Evolutionary conservation across 2,888 invertebrate genomes (phyloP), one percentile per base, ranked within the genome.

Genomic region (Caenorhabditis macrosperma): DNA sequence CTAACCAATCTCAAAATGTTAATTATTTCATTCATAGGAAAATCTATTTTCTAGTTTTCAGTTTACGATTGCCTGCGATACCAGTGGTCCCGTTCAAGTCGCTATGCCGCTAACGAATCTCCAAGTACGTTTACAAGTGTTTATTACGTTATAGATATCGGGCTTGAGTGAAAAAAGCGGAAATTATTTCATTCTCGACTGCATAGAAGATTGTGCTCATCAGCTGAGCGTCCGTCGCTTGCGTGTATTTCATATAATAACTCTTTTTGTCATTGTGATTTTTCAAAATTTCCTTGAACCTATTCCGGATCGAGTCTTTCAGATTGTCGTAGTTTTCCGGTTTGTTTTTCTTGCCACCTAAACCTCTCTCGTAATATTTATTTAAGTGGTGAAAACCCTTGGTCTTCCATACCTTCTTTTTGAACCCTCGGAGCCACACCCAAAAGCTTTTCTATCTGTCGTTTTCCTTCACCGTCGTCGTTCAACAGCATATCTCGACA

Each of bases 31-130:
- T 38, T 12, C 2, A 38, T n/a, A n/a, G n/a, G 15, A 3, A 24
- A 59, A 24, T 22, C n/a, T 17, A 2, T 24, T 35, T 54, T 66
- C 17, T 26, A 30, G n/a, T n/a, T 50, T 41, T 26, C 66, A 86
- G 86, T 82, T 94, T 1, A 93, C 94, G 63, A 92, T 98, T 17
- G 92, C 93, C 1, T 93, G 99, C 54, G 94, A 94, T 89, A 95
- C 95, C 20, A 94, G 93, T 63, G 98, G 98, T 2, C 95, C 95
- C 20, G 95, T 98, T 60, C 96, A 96, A 92, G 94, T 96, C 79
- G 98, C 98, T 97, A 97, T 97, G 64, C 98, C 99, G 0, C 93
- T 99, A 60, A 96, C 95, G 89, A 97, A 96, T 92, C 92, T 99
- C 57, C 97, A 98, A 93, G 94, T 94, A 75, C 22, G 69, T 64